A percentile compares a stretch with the other conserved stretches of the same genome.
Evolutionary conservation across 2,888 invertebrate species (phyloP).

Genomic region (Scaptomyza reducta): DNA sequence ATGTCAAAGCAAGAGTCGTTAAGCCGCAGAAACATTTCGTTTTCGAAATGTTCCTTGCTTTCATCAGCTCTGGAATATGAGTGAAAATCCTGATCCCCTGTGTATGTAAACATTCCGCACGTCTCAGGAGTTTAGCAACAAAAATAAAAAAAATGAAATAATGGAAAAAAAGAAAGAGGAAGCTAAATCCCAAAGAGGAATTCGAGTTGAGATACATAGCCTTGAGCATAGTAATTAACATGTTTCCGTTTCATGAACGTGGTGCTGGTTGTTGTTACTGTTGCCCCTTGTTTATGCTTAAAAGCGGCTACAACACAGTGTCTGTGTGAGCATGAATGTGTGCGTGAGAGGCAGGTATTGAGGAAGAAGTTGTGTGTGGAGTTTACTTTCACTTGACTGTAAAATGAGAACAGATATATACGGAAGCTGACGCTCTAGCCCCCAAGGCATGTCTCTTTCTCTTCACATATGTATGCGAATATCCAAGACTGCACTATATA

Average conservation of each 20-base stretch:
- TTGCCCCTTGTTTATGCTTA: conserved; percentile 42
- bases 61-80: conserved; percentile 29
- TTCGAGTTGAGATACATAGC: conserved; percentile 69
- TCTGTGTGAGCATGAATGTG: conserved; percentile 6
- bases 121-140: conserved; percentile 37
- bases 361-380: conserved; percentile 34
- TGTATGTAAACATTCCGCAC: conserved; percentile 30
- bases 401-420: conserved; percentile 64
- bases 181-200: conserved; percentile 55
- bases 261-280: conserved; percentile 15
- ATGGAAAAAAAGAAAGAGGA: not conserved
- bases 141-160: conserved; percentile 21
- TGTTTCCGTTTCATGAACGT: conserved; percentile 78
- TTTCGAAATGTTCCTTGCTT: conserved; percentile 15
- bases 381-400: conserved; percentile 68
- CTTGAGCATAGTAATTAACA: conserved; percentile 82
- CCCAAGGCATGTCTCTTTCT: conserved; percentile 39
- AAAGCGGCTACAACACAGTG: conserved; percentile 44
- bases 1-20: conserved; percentile 28
- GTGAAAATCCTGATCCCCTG: not conserved
- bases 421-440: conserved; percentile 59
- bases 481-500: conserved; percentile 12
- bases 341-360: conserved; percentile 50
- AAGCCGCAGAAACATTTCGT: conserved; percentile 38
- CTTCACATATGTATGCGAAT: conserved; percentile 5